Evolutionary conservation across 2,888 invertebrate species (phyloP), one percentile per base, ranked within the genome.

Genomic region (Agrotis ipsilon): DNA sequence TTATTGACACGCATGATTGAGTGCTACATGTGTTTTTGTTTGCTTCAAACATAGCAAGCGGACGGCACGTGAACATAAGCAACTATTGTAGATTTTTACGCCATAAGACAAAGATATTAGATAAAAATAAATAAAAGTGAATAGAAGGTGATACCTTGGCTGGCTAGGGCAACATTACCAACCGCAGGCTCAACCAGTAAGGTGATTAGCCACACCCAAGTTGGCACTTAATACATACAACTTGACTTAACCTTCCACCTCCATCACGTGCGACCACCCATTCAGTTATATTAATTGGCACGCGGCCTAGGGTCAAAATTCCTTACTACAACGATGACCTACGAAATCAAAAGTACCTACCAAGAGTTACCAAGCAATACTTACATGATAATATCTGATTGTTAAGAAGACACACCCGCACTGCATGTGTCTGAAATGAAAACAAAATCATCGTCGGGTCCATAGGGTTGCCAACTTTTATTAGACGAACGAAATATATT

Each of bases 341-440:
- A 32, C 43, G n/a, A 74, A 55, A 64, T 21, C 11, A 13, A 18
- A 21, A 19, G 19, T 19, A 48, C 16, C 3, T 52, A 55, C 21
- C 2, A 52, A 21, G 16, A 51, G 21, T 14, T 58, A 45, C 51
- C 16, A 39, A 71, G 27, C 24, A 43, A 54, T 48, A 43, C 27
- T 62, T 48, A 73, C 63, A 63, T 63, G 46, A 27, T 62, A 43
- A 73, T 48, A 48, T 19, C 14, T 55, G 74, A 43, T 32, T 48
- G 43, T 43, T 74, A 55, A 24, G n/a, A 60, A 45, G 46, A 19
- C 65, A 73, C 46, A 54, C 46, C 55, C 54, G n/a, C n/a, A 32
- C 32, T 16, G 52, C 52, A 16, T 46, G 21, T 68, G 45, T 66
- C 48, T 74, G 66, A 74, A 75, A 66, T 7, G 19, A 55, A 45